Evolutionary conservation across 2,113 vertebrate genomes (phyloP).

Genomic region (Cepphus grylle): DNA sequence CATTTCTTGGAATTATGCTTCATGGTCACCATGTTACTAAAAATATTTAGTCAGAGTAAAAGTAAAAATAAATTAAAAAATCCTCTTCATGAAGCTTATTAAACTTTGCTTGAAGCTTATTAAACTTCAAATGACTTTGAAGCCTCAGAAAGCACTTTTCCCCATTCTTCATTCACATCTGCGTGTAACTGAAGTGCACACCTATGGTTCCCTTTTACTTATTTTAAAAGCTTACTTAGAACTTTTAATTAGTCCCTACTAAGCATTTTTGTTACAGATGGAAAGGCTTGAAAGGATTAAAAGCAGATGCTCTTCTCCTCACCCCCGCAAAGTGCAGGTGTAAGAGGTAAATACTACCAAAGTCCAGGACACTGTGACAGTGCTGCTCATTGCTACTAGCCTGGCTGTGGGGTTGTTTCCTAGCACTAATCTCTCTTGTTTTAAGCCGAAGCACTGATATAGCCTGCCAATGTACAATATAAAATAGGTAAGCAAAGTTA

Average conservation of each 20-base stretch:
- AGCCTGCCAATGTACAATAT: not conserved
- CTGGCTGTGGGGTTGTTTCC: not conserved
- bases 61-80: not conserved
- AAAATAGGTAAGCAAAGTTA: not conserved
- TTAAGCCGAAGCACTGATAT: not conserved
- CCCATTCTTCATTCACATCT: not conserved
- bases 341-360: not conserved
- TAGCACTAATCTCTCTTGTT: too few species aligned
- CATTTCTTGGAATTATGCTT: not conserved
- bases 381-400: not conserved
- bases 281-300: not conserved
- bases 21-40: not conserved
- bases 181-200: not conserved
- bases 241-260: not conserved
- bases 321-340: not conserved
- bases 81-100: not conserved
- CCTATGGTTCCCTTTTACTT: not conserved
- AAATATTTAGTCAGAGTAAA: not conserved
- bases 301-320: not conserved
- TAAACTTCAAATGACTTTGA: not conserved
- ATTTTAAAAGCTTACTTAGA: not conserved
- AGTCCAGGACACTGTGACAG: fast-evolving
- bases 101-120: not conserved
- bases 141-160: not conserved
- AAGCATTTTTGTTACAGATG: not conserved